Evolutionary conservation across 2,113 vertebrate genomes (phyloP), one percentile per base, ranked within the genome.

Genomic region (Dipodomys stephensi): DNA sequence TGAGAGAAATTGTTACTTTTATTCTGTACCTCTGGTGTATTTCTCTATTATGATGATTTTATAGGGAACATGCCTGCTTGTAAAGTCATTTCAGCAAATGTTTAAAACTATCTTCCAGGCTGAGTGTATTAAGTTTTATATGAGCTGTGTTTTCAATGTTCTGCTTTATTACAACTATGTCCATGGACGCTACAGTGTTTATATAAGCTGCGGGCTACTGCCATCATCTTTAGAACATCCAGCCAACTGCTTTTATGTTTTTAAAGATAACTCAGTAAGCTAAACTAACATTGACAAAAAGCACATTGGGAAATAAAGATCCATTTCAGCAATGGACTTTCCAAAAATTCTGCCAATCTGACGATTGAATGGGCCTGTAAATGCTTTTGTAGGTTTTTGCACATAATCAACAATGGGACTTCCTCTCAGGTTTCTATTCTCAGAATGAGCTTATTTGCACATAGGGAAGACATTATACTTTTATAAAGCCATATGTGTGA

Each of bases 1-100:
- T 96, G 57, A 25, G 77, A 94, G 95, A 95, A 65, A 85, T 91
- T 80, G 15, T 93, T 90, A 86, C 13, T 49, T 95, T 96, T 88
- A 86, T 94, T 95, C n/a, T 72, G 30, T 57, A 92, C 30, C 32
- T 68, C 32, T 91, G 90, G n/a, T 83, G 96, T 95, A 96, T 72
- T 94, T 92, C 90, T 93, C 90, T 76, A 84, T 71, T 97, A 94
- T 73, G 7, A 78, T 76, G 95, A 92, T 83, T 97, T 97, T 96
- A 94, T 88, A 92, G 85, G 88, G 91, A 97, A 91, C 83, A 82
- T 95, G 93, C 83, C 79, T 98, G 89, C 94, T 94, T 85, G 92
- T 95, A 95, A 97, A 82, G 88, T 69, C 92, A 90, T 97, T 97
- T 98, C 88, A 94, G 95, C 93, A 97, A 98, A 97, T 95, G 84